A percentile compares a stretch with the other conserved stretches of the same genome.
Evolutionary conservation across 2,797 vertebrate genomes (phyloP).

Genomic region (Lemur catta): DNA sequence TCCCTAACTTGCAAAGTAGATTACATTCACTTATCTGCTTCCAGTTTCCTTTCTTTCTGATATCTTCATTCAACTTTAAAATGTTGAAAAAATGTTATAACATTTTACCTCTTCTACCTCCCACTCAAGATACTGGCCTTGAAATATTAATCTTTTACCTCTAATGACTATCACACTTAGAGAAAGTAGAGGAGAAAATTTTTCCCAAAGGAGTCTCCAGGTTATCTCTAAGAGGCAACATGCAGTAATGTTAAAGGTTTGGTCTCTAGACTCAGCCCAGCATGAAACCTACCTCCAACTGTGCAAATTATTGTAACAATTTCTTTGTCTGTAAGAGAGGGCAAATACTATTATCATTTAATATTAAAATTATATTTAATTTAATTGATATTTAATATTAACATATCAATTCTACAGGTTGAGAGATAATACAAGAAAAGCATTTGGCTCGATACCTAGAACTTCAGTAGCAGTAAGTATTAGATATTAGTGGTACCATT

Average conservation of each 20-base stretch:
- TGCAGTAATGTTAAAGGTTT: not conserved
- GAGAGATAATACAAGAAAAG: not conserved
- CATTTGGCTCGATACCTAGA: not conserved
- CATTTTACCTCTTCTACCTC: not conserved
- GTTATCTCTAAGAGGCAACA: not conserved
- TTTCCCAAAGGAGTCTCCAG: not conserved
- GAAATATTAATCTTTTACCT: conserved; percentile 34
- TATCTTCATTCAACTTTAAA: not conserved
- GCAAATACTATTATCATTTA: not conserved
- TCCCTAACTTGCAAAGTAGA: not conserved
- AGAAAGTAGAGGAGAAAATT: not conserved
- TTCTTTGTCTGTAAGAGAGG: not conserved
- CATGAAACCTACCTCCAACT: not conserved
- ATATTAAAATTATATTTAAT: conserved; percentile 34
- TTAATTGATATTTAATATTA: conserved; percentile 44
- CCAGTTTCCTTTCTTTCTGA: not conserved
- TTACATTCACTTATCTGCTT: not conserved
- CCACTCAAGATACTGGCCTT: not conserved
- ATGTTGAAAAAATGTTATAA: not conserved
- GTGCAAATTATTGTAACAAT: not conserved
- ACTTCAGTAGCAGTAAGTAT: not conserved
- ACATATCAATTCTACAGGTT: not conserved
- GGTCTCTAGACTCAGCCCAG: not conserved
- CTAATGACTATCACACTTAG: not conserved
- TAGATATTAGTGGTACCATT: not conserved